Conservation (phyloP, 2,888 invertebrate species). For the Agonum fuliginosum region DNA sequence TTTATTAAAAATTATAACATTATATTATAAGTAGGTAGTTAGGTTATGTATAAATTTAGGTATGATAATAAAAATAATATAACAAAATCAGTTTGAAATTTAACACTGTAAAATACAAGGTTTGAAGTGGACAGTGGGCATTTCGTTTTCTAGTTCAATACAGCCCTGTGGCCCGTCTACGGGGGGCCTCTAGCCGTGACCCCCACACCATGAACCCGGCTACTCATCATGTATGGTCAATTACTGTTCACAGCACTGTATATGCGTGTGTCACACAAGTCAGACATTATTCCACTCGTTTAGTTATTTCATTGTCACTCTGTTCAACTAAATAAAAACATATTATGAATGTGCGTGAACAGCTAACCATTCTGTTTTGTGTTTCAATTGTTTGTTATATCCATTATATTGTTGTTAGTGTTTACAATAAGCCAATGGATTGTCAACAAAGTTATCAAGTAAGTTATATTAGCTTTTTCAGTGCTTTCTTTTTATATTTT, state of each 20-base stretch:
- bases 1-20: too few species aligned
- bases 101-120: too few species aligned
- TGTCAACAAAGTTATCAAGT: conserved; percentile 6
- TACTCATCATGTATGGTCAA: conserved; percentile 58
- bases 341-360: background rate
- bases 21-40: too few species aligned
- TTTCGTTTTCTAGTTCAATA: conserved; percentile 7
- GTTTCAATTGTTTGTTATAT: background rate
- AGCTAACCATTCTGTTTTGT: conserved; percentile 6
- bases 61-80: too few species aligned
- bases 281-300: conserved; percentile 20
- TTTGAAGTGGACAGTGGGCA: too few species aligned
- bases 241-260: conserved; percentile 46
- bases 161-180: conserved; percentile 48
- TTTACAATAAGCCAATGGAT: background rate
- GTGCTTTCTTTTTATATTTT: background rate
- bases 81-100: too few species aligned
- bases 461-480: background rate
- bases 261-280: conserved; percentile 19
- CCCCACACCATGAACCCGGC: conserved; percentile 55
- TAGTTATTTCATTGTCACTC: conserved; percentile 14
- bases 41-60: too few species aligned
- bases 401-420: conserved; percentile 28
- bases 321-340: background rate
- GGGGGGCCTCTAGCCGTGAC: conserved; percentile 59